Base-by-base conservation (phyloP, 2,113 vertebrate species). In the Rousettus leschenaultii region DNA sequence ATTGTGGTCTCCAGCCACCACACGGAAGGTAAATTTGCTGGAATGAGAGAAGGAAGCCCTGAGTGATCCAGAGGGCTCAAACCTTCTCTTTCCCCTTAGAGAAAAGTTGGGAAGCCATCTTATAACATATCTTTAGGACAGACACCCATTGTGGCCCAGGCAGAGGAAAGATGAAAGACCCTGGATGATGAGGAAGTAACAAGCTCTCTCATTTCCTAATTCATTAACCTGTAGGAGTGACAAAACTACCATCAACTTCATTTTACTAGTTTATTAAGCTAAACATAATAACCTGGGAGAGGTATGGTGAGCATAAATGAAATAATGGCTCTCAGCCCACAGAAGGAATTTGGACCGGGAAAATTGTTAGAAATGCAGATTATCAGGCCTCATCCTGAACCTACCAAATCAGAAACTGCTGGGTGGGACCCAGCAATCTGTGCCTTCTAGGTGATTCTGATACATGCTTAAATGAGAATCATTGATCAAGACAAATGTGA, bases 1-100 rank as follows among this genome's bases (percentile, higher is more conserved):
- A 98, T 99, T 98, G 97, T 99, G 99, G 0, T 99, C 99, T 11
- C 99, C 99, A 1, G 99, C 97, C 84, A 99, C 98, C 28, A 99
- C 99, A 0, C 99, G 99, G 98, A 98, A 99, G 3, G 97, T 98
- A 97, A 97, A 21, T 0, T 97, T 97, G 9, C 97, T 98, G 94
- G 11, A 19, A 3, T 18, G 43, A 95, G 65, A 95, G 0, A 38
- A 57, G 7, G 9, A 88, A 65, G 0, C 33, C 59, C 66, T 40
- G 55, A 28, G 75, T 28, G 55, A 84, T 14, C 26, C 40, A 28
- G 13, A 38, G 33, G 21, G 15, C 51, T 48, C 53, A 71, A 43
- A 2, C 33, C 79, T 79, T 66, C 53, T 61, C 7, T 78, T 94
- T 10, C 71, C 21, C 10, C 66, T 74, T 26, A 40, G 68, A 83